Conservation (phyloP, 2,888 invertebrate species). For the Philaethria dido region DNA sequence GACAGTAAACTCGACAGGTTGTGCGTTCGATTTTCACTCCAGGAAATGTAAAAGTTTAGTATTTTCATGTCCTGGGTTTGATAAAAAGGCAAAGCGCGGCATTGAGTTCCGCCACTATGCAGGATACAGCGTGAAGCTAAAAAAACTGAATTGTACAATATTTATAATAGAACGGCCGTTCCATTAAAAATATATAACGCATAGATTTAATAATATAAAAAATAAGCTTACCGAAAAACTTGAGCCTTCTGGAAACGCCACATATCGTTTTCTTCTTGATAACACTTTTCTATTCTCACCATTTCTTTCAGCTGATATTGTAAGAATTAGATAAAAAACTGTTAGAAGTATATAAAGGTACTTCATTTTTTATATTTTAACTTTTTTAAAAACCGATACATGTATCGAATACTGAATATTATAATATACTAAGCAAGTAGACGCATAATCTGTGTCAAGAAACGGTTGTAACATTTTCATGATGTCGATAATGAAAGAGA, state of each 20-base stretch:
- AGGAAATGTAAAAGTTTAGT: no score
- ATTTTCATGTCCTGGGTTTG: no score
- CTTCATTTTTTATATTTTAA: background rate
- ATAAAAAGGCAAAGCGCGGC: no score
- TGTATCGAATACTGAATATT: conserved; percentile 3
- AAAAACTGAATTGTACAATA: no score
- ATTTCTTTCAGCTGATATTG: conserved; percentile 48
- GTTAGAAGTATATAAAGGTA: background rate
- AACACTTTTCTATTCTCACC: conserved; percentile 62
- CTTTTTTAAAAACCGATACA: background rate
- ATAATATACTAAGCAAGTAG: conserved; percentile 27
- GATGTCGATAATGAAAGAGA: conserved; percentile 39
- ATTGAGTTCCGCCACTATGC: no score
- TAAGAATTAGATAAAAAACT: conserved; percentile 11
- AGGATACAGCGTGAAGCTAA: no score
- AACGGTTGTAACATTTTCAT: conserved; percentile 44
- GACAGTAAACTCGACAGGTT: no score
- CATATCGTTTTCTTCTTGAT: conserved; percentile 85
- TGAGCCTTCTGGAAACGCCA: conserved; percentile 88
- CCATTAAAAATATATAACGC: background rate
- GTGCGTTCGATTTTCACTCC: no score
- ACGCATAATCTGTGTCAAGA: conserved; percentile 38
- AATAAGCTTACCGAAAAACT: conserved; percentile 85
- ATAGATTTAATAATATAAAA: background rate
- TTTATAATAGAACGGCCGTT: no score